phyloP scores from a whole-genome alignment of 2,888 invertebrate genomes.

The Pristionchus mayeri region DNA sequence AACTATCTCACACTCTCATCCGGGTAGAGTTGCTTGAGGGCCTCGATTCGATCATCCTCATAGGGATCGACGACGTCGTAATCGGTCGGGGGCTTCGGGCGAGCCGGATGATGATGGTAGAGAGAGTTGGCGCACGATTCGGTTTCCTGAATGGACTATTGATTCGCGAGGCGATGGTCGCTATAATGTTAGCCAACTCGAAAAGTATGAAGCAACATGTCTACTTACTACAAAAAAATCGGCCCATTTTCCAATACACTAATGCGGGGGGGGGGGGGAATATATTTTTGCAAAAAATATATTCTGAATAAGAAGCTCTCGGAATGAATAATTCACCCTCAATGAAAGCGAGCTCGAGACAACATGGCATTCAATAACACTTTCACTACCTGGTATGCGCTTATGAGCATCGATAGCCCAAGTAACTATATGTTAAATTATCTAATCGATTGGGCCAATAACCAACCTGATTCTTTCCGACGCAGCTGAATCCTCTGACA shows the following conservation, averaged over 20 bases:
- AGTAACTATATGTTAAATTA: no score
- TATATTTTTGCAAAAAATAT: no score
- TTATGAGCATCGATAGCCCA: no score
- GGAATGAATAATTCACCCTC: no score
- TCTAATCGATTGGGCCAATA: no score
- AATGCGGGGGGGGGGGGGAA: no score
- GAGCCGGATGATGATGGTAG: slow-evolving; percentile 33
- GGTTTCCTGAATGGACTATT: slow-evolving; percentile 58
- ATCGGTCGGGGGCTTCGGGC: slow-evolving; percentile 19
- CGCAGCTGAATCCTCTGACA: slow-evolving; percentile 73
- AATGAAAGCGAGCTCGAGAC: background rate
- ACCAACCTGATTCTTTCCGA: slow-evolving; percentile 70
- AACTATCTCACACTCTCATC: slow-evolving; percentile 58
- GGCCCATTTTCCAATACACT: no score
- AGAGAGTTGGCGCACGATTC: slow-evolving; percentile 52
- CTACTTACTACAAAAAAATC: no score
- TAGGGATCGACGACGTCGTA: slow-evolving; percentile 74
- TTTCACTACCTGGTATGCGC: background rate
- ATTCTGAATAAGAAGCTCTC: no score
- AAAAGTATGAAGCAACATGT: no score
- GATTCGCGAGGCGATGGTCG: no score
- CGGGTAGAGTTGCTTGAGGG: slow-evolving; percentile 71
- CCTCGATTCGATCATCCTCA: slow-evolving; percentile 72
- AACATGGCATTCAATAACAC: background rate
- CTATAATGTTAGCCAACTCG: no score